Conservation (phyloP, 1,140 invertebrate species). For the Pseudachorutes palmiensis region DNA sequence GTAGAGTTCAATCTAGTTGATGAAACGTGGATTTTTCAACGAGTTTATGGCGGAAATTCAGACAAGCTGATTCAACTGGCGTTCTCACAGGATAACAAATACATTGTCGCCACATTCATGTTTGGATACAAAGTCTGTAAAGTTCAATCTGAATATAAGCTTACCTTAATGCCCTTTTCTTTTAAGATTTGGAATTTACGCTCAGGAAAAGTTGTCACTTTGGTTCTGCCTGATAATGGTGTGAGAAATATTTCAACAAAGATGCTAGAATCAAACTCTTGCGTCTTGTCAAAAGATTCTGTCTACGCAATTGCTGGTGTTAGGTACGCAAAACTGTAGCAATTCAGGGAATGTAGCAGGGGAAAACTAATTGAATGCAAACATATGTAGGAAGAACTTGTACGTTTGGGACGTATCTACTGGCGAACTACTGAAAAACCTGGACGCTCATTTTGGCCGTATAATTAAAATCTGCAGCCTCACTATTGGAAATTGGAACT, state of each 20-base stretch:
- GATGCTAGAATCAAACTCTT: slow-evolving; percentile 77
- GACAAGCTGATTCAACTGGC: slow-evolving; percentile 45
- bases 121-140: slow-evolving; percentile 43
- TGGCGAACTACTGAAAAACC: slow-evolving; percentile 71
- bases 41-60: slow-evolving; percentile 44
- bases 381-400: slow-evolving; percentile 73
- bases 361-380: no score
- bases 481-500: slow-evolving; percentile 83
- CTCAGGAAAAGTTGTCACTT: slow-evolving; percentile 50
- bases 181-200: slow-evolving; percentile 43
- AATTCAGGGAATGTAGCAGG: no score
- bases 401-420: slow-evolving; percentile 85
- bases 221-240: slow-evolving; percentile 70
- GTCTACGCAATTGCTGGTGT: slow-evolving; percentile 92
- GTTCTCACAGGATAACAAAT: slow-evolving; percentile 46
- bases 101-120: slow-evolving; percentile 47
- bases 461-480: slow-evolving; percentile 84
- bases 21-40: slow-evolving; percentile 43
- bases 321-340: slow-evolving; percentile 47
- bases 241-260: slow-evolving; percentile 87
- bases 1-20: slow-evolving; percentile 34
- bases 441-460: slow-evolving; percentile 94
- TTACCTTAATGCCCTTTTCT: slow-evolving; percentile 6
- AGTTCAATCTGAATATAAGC: neutral
- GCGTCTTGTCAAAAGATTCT: slow-evolving; percentile 79